A percentile compares a stretch with the other conserved stretches of the same genome.
These are phyloP conservation scores for Zophobas atratus DNA, from an alignment of 1,140 invertebrate species.

Conservation along the genomic window DNA sequence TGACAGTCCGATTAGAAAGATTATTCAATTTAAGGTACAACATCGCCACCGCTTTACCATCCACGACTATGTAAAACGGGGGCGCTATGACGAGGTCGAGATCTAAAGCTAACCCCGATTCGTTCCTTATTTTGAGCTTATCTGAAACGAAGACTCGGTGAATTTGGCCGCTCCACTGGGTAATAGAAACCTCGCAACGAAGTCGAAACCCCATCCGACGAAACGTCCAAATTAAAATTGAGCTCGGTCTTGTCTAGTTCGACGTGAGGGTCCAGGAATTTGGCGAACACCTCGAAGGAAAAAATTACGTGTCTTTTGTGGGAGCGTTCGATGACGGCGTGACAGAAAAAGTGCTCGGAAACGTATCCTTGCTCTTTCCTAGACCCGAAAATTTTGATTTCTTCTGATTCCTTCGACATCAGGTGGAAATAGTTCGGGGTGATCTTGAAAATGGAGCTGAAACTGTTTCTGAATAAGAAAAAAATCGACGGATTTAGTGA, in stretches of 20 bases:
- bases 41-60: not conserved
- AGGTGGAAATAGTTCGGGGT: slow-evolving; percentile 57
- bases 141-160: slow-evolving; percentile 21
- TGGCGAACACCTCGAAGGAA: slow-evolving; percentile 53
- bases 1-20: not conserved
- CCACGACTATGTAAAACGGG: slow-evolving; percentile 37
- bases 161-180: no score
- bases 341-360: slow-evolving; percentile 59
- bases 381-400: slow-evolving; percentile 52
- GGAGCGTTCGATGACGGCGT: slow-evolving; percentile 57
- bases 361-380: slow-evolving; percentile 50
- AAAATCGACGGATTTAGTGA: not conserved
- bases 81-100: slow-evolving; percentile 18
- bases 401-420: slow-evolving; percentile 37
- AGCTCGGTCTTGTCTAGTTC: slow-evolving; percentile 55
- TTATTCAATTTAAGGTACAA: slow-evolving; percentile 29
- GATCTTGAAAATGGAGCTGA: slow-evolving; percentile 56
- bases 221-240: slow-evolving; percentile 58
- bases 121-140: slow-evolving; percentile 30
- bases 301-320: slow-evolving; percentile 42
- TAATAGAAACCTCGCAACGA: not conserved
- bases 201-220: not conserved
- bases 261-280: slow-evolving; percentile 61
- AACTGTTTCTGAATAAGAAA: slow-evolving; percentile 20
- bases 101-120: slow-evolving; percentile 41